Conservation (phyloP, 2,113 vertebrate genomes). For the Peromyscus maniculatus region DNA sequence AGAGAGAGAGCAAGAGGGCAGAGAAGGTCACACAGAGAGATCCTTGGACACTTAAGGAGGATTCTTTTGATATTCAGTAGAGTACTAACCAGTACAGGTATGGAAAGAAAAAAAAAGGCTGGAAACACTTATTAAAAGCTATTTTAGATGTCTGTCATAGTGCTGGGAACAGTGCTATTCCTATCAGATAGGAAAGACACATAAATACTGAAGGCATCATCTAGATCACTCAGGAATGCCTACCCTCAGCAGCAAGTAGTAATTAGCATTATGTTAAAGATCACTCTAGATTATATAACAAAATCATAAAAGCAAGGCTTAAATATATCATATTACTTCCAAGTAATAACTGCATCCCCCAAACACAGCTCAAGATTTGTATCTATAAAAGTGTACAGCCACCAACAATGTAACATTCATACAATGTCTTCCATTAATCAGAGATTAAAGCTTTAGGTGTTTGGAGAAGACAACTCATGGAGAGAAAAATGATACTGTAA, state of each 20-base stretch:
- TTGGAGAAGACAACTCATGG: background rate
- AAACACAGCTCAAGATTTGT: slow-evolving; percentile 4
- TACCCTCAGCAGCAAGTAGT: background rate
- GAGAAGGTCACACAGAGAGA: background rate
- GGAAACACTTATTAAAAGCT: background rate
- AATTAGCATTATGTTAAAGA: background rate
- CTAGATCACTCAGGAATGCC: background rate
- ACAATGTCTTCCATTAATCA: background rate
- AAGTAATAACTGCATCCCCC: background rate
- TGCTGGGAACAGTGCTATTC: background rate
- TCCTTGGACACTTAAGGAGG: background rate
- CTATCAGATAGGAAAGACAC: background rate
- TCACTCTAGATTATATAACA: background rate
- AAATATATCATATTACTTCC: background rate
- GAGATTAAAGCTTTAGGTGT: background rate
- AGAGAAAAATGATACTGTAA: background rate
- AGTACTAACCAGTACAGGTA: background rate
- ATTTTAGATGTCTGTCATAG: background rate
- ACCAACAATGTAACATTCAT: background rate
- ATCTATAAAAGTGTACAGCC: background rate
- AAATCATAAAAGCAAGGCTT: background rate
- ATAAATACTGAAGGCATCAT: background rate
- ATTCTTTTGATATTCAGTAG: background rate
- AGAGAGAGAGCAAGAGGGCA: background rate
- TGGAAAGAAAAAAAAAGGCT: background rate